These are phyloP conservation scores for Zaprionus inermis DNA, from an alignment of 1,140 invertebrate genomes.

Conservation along the genomic window DNA sequence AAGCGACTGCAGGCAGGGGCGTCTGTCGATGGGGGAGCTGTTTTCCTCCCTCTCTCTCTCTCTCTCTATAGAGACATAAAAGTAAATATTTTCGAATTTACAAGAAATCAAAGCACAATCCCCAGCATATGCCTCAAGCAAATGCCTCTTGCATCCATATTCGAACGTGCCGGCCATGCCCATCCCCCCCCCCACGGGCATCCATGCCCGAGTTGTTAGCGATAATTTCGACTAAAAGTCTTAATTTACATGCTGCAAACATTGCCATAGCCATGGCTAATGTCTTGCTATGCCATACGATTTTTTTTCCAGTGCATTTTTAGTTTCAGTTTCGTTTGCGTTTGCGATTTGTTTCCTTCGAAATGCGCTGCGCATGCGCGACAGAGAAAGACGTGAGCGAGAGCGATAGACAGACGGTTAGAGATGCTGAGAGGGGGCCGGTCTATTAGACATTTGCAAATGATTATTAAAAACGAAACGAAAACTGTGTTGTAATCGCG, in stretches of 20 bases:
- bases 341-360: conserved; percentile 52
- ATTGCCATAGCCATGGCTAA: conserved; percentile 27
- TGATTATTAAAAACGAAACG: conserved; percentile 76
- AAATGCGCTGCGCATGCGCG: conserved; percentile 57
- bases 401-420: background rate
- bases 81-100: conserved; percentile 46
- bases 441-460: conserved; percentile 63
- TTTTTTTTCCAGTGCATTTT: conserved; percentile 41
- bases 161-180: background rate
- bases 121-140: background rate
- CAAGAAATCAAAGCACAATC: conserved; percentile 38
- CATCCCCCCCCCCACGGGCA: background rate
- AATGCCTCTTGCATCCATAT: background rate
- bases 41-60: too few species aligned
- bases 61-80: conserved; percentile 20
- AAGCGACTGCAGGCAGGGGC: conserved; percentile 10
- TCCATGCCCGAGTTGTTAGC: conserved; percentile 20
- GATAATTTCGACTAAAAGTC: conserved; percentile 60
- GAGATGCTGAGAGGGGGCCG: conserved; percentile 17
- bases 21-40: background rate
- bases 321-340: conserved; percentile 40
- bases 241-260: conserved; percentile 59
- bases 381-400: background rate
- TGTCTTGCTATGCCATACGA: conserved; percentile 23
- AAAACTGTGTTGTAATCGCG: conserved; percentile 67